Base-by-base conservation (phyloP, 2,113 vertebrate species). In the Neofelis nebulosa region DNA sequence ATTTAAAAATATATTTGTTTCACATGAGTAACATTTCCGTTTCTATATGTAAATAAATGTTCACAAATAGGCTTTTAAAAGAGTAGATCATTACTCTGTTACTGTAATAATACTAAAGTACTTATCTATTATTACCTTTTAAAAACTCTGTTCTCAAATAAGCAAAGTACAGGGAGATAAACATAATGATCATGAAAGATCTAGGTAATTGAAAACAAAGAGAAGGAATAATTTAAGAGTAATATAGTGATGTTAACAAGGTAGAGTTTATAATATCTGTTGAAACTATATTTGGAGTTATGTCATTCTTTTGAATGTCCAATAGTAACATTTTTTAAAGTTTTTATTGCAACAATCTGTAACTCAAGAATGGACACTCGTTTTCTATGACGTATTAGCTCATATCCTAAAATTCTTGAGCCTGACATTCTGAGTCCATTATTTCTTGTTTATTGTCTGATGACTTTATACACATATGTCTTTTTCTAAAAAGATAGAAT, bases 161-260 rank as follows among this genome's bases (percentile, higher is more conserved):
- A 63, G 10, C 23, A 89, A 45, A 41, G 9, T 33, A 10, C 29
- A 38, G 18, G 36, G 57, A 85, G 38, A 55, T 61, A 61, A 91
- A 68, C 5, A 68, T 48, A 61, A 61, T 69, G 71, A 76, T 48
- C 23, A 57, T 78, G 5, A 68, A 68, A 48, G 38, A 48, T 27
- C 15, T n/a, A 76, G 29, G 27, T 66, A 83, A 74, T 79, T 19
- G 52, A 71, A 91, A 78, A 68, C 41, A 76, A 90, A 82, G 29
- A 76, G 12, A 91, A 94, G 41, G 78, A 87, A 91, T 79, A 85
- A 61, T 84, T 74, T 68, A 45, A 84, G 36, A 91, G 50, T 84
- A 78, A 69, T 29, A 55, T 36, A 45, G 38, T 57, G 63, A 31
- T 45, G 1, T 48, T 79, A 69, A 48, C 71, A 61, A 61, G 61